Base-by-base conservation (phyloP, 2,797 vertebrate species). In the Triplophysa bombifrons region DNA sequence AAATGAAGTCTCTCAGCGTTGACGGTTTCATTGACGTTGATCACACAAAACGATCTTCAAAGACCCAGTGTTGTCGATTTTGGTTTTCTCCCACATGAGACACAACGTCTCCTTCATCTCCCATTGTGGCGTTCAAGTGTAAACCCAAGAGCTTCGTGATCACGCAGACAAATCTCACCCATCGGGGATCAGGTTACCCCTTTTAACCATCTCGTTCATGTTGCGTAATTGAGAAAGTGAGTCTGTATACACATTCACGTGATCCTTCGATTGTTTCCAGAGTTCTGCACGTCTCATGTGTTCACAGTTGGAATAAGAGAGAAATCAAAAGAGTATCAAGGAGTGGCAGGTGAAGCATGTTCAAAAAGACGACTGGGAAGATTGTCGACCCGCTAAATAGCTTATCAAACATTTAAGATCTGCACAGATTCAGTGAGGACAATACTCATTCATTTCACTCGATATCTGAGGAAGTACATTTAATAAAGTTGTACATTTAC, bases 1-100 rank as follows among this genome's bases (percentile, higher is more conserved):
- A 85, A 82, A 74, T 68, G 73, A 88, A 87, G 88, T 92, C 90
- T 93, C 92, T 90, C 58, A 81, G 85, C 88, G 51, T 86, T 86
- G 86, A 87, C 88, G 86, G 30, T 89, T 91, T 90, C 83, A 86
- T 91, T 89, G 79, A 13, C 87, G 82, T 82, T 90, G 92, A 93
- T 93, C 92, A 91, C 90, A 91, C 89, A 88, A 90, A 89, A 89
- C 75, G 74, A 89, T 88, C 87, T 86, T 92, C 92, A 93, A 77
- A 77, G 75, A 69, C 85, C 86, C 25, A 87, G 75, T 69, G 75
- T 77, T 69, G 41, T 69, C 41, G 66, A 41, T 41, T 41, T 77
- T 30, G 83, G 76, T 81, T 91, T 91, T 90, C 89, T 91, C 90
- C 89, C 85, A 84, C 88, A 72, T 87, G 86, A 88, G 86, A 90